Evolutionary conservation across 2,797 vertebrate species (phyloP).

Genomic region (Glossophaga mutica): DNA sequence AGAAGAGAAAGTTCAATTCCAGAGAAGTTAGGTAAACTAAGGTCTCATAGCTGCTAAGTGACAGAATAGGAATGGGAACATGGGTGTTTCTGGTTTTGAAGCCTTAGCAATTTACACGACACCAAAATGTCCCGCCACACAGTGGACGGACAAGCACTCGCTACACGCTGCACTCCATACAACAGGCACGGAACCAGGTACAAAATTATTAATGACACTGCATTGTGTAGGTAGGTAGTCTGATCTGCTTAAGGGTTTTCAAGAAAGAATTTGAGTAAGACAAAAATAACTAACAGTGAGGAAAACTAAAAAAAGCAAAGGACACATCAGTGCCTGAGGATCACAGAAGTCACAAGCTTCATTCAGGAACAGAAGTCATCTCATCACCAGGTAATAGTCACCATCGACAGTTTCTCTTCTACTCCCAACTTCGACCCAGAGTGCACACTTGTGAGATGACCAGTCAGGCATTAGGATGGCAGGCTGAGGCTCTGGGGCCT

Average conservation of each 20-base stretch:
- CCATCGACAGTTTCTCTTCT: not conserved
- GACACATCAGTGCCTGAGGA: not conserved
- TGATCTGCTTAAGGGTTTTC: not conserved
- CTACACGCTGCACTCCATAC: not conserved
- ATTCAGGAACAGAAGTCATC: not conserved
- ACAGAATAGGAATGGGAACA: not conserved
- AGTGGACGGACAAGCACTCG: too few relatives aligned
- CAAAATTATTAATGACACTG: not conserved
- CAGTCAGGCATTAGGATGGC: not conserved
- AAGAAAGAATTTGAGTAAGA: not conserved
- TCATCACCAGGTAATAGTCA: not conserved
- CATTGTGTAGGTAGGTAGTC: not conserved
- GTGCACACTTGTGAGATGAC: not conserved
- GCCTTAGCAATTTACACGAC: not conserved
- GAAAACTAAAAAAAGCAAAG: not conserved
- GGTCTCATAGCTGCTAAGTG: not conserved
- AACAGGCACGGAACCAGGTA: not conserved
- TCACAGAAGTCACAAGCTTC: not conserved
- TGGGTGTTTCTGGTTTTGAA: not conserved
- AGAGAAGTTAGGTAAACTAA: not conserved
- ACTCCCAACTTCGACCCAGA: not conserved
- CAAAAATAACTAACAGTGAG: not conserved
- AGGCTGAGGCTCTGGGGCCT: not conserved
- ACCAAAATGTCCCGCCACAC: not conserved
- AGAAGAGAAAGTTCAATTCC: not conserved